phyloP scores from a whole-genome alignment of 2,113 vertebrate species.

The Fulmarus glacialis region DNA sequence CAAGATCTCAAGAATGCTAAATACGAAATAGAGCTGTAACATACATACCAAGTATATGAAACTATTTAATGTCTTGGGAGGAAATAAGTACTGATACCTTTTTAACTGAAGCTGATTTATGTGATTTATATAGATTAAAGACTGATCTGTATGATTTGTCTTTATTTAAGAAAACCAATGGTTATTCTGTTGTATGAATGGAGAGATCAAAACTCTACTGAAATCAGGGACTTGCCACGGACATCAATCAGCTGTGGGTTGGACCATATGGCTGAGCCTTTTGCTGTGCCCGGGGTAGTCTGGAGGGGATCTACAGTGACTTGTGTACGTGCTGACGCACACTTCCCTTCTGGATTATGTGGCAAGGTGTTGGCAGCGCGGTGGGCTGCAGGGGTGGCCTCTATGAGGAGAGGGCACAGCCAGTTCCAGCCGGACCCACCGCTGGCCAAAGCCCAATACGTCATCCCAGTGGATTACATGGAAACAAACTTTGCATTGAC shows the following conservation, averaged over 20 bases:
- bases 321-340: background rate
- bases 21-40: background rate
- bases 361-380: accelerated
- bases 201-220: background rate
- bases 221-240: background rate
- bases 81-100: background rate
- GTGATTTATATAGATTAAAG: background rate
- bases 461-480: too few species aligned
- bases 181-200: background rate
- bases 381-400: background rate
- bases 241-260: background rate
- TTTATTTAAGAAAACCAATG: background rate
- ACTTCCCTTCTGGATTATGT: background rate
- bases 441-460: accelerated
- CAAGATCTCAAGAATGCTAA: background rate
- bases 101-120: background rate
- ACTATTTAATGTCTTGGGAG: background rate
- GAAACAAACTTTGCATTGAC: background rate
- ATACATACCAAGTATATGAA: background rate
- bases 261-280: accelerated
- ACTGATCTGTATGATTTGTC: background rate
- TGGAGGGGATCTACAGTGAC: background rate
- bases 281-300: background rate
- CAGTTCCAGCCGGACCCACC: background rate
- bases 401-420: background rate